Conservation (phyloP, 2,888 invertebrate genomes). For the Sphinx pinastri region DNA sequence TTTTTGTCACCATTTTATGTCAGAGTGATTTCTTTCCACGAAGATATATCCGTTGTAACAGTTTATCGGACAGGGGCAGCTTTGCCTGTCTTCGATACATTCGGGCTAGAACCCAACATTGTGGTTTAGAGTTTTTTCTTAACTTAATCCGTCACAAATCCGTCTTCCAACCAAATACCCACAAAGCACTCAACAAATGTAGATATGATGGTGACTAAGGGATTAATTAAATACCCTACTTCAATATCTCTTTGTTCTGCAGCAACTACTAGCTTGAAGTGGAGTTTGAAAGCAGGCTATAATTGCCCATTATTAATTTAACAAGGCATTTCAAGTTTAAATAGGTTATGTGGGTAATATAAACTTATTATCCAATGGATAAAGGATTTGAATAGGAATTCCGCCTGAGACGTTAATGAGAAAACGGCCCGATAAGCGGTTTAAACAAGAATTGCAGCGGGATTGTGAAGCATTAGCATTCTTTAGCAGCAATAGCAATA, state of each 20-base stretch:
- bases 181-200: constrained; percentile 40
- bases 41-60: constrained; percentile 60
- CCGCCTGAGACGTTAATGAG: constrained; percentile 66
- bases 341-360: constrained; percentile 15
- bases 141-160: background rate
- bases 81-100: constrained; percentile 56
- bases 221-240: constrained; percentile 66
- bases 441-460: constrained; percentile 57
- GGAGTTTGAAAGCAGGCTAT: constrained; percentile 40
- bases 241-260: constrained; percentile 57
- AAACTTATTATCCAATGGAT: background rate
- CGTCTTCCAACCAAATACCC: constrained; percentile 30
- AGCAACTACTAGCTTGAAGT: constrained; percentile 41
- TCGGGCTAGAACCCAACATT: constrained; percentile 42
- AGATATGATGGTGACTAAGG: constrained; percentile 58
- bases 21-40: constrained; percentile 64
- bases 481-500: constrained; percentile 62
- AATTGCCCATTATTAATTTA: constrained; percentile 47
- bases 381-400: constrained; percentile 24
- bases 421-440: constrained; percentile 60
- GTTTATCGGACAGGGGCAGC: constrained; percentile 59
- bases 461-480: constrained; percentile 64
- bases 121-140: constrained; percentile 48
- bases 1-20: constrained; percentile 71
- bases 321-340: constrained; percentile 6